Base-by-base conservation (phyloP, 2,113 vertebrate genomes). In the Tauraco erythrolophus region DNA sequence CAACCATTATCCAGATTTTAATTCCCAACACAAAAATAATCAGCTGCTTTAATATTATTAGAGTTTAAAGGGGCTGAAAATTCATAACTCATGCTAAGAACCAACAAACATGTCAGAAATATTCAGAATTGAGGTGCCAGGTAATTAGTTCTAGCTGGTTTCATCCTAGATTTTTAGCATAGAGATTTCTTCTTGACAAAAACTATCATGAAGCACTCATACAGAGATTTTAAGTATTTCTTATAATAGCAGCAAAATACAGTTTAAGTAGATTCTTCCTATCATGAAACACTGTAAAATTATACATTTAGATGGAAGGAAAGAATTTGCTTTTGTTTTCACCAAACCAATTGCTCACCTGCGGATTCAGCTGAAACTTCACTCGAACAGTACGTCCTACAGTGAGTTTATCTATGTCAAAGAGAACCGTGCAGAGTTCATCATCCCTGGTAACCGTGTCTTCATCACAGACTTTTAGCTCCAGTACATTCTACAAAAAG, bases 391-490 rank as follows among this genome's bases (percentile, higher is more conserved):
- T 98, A 24, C 98, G 97, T 69, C 97, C 97, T 57, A 98, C 88
- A 21, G 97, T 97, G 81, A 98, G 98, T 77, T 98, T 98, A 37
- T 95, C 96, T 81, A 98, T 97, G 89, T 98, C 98, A 64, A 98
- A 98, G 83, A 98, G 92, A 89, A 98, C 84, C 6, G 98, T 98
- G 91, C 98, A 97, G 88, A 98, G 98, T 19, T 98, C 98, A 10
- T 98, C 98, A 16, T 98, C 97, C 87, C 95, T 97, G 45, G 98
- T 98, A 33, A 97, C 3, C 0, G 83, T 88, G 74, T 98, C 98
- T 87, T 98, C 98, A 81, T 98, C 98, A 45, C 98, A 98, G 60
- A 98, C 41, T 7, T 97, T 98, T 45, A 98, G 69, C 54, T 98
- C 98, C 71, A 98, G 90, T 57, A 98, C 88, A 0, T 98, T 98